Evolutionary conservation across 2,888 invertebrate species (phyloP).

Genomic region (Pemphredon lugubris): DNA sequence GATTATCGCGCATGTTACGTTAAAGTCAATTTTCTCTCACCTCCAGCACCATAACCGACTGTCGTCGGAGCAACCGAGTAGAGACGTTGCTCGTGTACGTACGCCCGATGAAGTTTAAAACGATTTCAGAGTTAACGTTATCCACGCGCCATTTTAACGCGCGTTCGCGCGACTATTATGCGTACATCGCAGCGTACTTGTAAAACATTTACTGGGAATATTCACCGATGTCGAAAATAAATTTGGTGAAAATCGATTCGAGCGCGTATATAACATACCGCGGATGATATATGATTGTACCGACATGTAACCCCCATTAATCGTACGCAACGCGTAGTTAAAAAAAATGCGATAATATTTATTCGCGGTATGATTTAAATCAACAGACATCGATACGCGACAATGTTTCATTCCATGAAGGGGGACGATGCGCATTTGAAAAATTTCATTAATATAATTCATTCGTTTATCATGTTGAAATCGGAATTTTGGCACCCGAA

Average conservation of each 20-base stretch:
- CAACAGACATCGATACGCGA: background rate
- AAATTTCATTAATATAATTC: too few species aligned
- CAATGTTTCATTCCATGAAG: background rate
- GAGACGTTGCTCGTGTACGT: background rate
- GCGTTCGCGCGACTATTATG: too few species aligned
- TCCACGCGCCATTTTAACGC: too few species aligned
- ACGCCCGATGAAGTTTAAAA: background rate
- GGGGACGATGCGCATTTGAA: too few species aligned
- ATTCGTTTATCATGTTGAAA: too few species aligned
- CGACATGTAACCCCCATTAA: background rate
- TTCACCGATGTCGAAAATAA: background rate
- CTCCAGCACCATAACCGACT: conserved; percentile 2
- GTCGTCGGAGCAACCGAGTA: background rate
- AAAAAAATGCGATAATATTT: background rate
- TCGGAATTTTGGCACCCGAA: too few species aligned
- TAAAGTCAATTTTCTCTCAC: conserved; percentile 33
- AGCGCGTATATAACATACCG: background rate
- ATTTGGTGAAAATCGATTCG: background rate
- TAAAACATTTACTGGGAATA: conserved; percentile 5
- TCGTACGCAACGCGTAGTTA: background rate
- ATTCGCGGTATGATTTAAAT: background rate
- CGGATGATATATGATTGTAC: background rate
- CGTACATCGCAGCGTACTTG: too few species aligned
- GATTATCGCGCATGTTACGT: conserved; percentile 39
- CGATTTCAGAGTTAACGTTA: background rate